Evolutionary conservation across 2,113 vertebrate species (phyloP).

Genomic region (Siniperca knerii): DNA sequence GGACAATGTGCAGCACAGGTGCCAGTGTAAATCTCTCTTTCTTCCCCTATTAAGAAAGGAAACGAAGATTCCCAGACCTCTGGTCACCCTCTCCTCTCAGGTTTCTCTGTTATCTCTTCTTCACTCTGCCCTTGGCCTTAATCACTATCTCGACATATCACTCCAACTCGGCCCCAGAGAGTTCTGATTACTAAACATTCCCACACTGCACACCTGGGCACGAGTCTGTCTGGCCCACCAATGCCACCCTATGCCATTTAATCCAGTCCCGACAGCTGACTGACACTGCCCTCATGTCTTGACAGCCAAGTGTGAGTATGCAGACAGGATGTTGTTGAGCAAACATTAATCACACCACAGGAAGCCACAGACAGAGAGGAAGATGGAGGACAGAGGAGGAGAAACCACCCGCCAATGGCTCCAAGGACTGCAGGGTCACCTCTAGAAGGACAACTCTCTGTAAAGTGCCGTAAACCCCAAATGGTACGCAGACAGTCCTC

Average conservation of each 20-base stretch:
- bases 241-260: slow-evolving; percentile 17
- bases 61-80: slow-evolving; percentile 71
- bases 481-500: slow-evolving; percentile 43
- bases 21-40: slow-evolving; percentile 80
- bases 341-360: slow-evolving; percentile 82
- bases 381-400: slow-evolving; percentile 64
- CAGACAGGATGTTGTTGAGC: slow-evolving; percentile 72
- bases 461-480: slow-evolving; percentile 47
- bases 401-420: slow-evolving; percentile 58
- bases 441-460: slow-evolving; percentile 55
- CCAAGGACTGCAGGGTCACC: slow-evolving; percentile 78
- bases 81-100: slow-evolving; percentile 63
- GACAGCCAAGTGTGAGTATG: slow-evolving; percentile 66
- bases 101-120: slow-evolving; percentile 63
- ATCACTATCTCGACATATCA: slow-evolving; percentile 69
- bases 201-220: slow-evolving; percentile 47
- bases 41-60: slow-evolving; percentile 64
- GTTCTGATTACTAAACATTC: slow-evolving; percentile 60
- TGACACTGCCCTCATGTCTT: slow-evolving; percentile 64
- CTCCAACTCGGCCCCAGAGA: slow-evolving; percentile 43
- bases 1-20: slow-evolving; percentile 77
- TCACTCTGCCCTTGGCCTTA: slow-evolving; percentile 65
- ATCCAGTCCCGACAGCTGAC: slow-evolving; percentile 47
- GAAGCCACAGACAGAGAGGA: slow-evolving; percentile 59
- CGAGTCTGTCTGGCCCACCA: slow-evolving; percentile 23